These are phyloP conservation scores for Tineola bisselliella DNA, from an alignment of 2,888 invertebrate genomes.

Conservation along the genomic window DNA sequence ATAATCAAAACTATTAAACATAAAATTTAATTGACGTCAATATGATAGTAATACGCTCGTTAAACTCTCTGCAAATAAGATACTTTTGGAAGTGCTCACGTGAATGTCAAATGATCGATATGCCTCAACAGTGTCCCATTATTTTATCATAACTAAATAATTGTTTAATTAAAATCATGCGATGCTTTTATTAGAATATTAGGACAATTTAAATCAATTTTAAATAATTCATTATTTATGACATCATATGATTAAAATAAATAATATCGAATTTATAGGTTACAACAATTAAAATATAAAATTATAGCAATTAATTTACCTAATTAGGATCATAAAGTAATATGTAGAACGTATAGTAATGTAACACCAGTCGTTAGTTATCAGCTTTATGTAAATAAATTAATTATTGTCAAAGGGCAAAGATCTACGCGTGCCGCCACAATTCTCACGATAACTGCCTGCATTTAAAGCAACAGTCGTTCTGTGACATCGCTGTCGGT, in stretches of 20 bases:
- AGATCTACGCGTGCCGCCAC: slow-evolving; percentile 56
- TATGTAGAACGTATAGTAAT: not conserved
- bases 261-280: too few relatives aligned
- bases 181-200: too few relatives aligned
- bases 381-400: slow-evolving; percentile 50
- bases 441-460: slow-evolving; percentile 28
- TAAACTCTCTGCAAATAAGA: not conserved
- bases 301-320: too few relatives aligned
- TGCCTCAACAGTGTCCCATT: not conserved
- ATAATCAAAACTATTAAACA: not conserved
- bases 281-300: too few relatives aligned
- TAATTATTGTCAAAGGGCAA: slow-evolving; percentile 52
- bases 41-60: not conserved
- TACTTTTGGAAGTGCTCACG: not conserved
- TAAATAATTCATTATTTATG: too few relatives aligned
- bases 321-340: not conserved
- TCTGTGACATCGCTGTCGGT: slow-evolving; percentile 26
- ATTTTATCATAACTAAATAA: not conserved
- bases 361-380: slow-evolving; percentile 3
- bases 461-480: slow-evolving; percentile 22
- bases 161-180: not conserved
- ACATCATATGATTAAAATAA: too few relatives aligned
- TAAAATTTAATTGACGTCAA: not conserved
- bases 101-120: not conserved
- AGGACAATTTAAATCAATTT: too few relatives aligned